phyloP scores from a whole-genome alignment of 92 coral and sea anemone genomes.

The Isaurus tuberculatus region DNA sequence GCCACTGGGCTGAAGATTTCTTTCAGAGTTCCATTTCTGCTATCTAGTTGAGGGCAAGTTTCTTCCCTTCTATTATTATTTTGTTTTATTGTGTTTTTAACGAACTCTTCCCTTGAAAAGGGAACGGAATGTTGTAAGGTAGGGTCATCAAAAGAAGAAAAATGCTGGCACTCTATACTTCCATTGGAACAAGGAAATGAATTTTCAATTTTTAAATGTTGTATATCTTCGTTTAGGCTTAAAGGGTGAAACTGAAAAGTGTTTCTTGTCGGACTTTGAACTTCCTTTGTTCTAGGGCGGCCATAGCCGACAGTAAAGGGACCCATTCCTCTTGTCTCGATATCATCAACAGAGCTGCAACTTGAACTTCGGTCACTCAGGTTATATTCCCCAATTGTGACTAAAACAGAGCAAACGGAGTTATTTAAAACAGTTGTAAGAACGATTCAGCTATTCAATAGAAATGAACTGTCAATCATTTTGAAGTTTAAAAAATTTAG shows the following conservation, averaged over 20 bases:
- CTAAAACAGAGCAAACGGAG: too few species aligned
- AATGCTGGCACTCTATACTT: not conserved
- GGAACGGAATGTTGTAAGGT: not conserved
- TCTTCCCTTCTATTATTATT: not conserved
- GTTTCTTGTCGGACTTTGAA: not conserved
- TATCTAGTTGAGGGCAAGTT: not conserved
- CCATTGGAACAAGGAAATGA: not conserved
- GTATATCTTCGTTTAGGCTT: not conserved
- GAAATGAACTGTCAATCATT: too few species aligned
- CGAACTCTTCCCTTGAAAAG: not conserved
- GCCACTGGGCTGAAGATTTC: not conserved
- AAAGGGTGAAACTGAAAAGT: not conserved
- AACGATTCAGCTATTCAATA: too few species aligned
- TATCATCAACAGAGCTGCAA: not conserved
- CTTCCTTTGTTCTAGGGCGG: constrained; percentile 29
- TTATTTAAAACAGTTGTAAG: too few species aligned
- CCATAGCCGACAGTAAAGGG: constrained; percentile 40
- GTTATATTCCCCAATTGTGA: not conserved
- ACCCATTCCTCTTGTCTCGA: constrained; percentile 5
- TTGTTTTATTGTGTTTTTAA: not conserved
- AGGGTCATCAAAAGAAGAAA: constrained; percentile 8
- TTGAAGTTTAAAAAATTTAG: too few species aligned
- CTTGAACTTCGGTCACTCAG: not conserved
- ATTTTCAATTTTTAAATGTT: constrained; percentile 6
- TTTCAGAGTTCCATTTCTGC: not conserved